Evolutionary conservation across 2,113 vertebrate genomes (phyloP).

Genomic region (Tursiops truncatus): DNA sequence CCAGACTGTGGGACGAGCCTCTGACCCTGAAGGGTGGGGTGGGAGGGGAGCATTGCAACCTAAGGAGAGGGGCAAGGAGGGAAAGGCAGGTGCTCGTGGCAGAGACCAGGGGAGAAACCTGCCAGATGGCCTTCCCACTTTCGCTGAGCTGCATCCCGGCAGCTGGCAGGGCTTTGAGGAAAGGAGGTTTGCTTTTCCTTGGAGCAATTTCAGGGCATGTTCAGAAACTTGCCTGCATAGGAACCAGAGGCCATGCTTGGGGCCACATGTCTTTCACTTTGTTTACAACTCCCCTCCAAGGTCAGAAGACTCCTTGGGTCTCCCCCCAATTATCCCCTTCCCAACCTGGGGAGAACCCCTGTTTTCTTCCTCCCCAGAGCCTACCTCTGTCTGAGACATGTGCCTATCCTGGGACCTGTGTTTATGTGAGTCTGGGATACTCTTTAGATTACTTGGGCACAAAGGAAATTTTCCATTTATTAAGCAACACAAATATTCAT

Average conservation of each 20-base stretch:
- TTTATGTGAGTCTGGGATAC: not conserved
- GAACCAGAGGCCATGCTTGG: not conserved
- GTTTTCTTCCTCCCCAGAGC: conserved; percentile 36
- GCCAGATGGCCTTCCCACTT: not conserved
- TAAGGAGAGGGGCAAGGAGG: not conserved
- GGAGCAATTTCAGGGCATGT: not conserved
- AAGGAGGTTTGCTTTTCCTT: not conserved
- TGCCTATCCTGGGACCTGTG: conserved; percentile 35
- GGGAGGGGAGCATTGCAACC: not conserved
- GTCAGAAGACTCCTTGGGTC: conserved; percentile 49
- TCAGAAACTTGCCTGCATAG: not conserved
- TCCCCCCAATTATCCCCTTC: not conserved
- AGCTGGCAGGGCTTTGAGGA: not conserved
- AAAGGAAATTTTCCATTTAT: conserved; percentile 35
- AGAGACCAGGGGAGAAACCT: not conserved
- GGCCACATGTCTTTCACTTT: conserved; percentile 42
- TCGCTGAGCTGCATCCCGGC: not conserved
- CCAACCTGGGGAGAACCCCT: not conserved
- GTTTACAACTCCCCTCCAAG: conserved; percentile 63
- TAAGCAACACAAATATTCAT: conserved; percentile 36
- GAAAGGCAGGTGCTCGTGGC: not conserved
- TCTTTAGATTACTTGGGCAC: not conserved
- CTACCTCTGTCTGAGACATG: conserved; percentile 66
- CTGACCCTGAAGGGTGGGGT: not conserved
- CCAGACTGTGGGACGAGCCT: not conserved